A percentile compares a stretch with the other conserved stretches of the same genome.
phyloP scores from a whole-genome alignment of 2,888 invertebrate genomes.

The Barypeithes pellucidus region DNA sequence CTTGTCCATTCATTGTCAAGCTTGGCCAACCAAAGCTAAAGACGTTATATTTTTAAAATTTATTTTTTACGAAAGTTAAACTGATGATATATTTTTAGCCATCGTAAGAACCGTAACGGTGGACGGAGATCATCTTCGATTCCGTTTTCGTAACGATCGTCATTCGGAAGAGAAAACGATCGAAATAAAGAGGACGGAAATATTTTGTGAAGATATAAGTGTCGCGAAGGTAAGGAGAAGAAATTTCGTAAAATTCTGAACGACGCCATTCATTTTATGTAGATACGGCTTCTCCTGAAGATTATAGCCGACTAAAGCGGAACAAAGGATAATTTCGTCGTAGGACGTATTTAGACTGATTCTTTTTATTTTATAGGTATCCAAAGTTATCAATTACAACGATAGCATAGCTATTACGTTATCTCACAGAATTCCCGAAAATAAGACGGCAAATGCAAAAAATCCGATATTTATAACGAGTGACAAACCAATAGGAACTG shows the following conservation, averaged over 20 bases:
- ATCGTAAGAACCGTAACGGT: slow-evolving; percentile 39
- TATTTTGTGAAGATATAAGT: slow-evolving; percentile 38
- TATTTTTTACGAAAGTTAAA: too few relatives aligned
- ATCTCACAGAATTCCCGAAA: slow-evolving; percentile 22
- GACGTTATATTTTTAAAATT: too few relatives aligned
- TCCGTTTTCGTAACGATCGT: slow-evolving; percentile 14
- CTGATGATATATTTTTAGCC: slow-evolving; percentile 23
- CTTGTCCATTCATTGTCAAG: too few relatives aligned
- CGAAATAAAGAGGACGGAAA: slow-evolving; percentile 6
- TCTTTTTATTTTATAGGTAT: slow-evolving; percentile 12
- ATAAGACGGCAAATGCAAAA: background rate
- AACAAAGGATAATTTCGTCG: too few relatives aligned
- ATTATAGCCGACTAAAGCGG: too few relatives aligned
- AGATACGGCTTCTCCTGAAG: too few relatives aligned
- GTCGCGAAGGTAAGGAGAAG: slow-evolving; percentile 33
- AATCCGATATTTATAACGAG: slow-evolving; percentile 22
- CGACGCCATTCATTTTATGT: too few relatives aligned
- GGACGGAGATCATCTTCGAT: slow-evolving; percentile 37
- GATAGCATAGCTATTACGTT: slow-evolving; percentile 29
- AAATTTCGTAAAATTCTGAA: too few relatives aligned
- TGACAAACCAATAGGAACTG: slow-evolving; percentile 54
- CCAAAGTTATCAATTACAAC: slow-evolving; percentile 10
- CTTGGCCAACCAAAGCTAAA: too few relatives aligned
- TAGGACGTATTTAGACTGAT: too few relatives aligned
- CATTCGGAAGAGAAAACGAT: slow-evolving; percentile 19